Conservation (phyloP, 2,797 vertebrate species). For the Myripristis jacobus region DNA sequence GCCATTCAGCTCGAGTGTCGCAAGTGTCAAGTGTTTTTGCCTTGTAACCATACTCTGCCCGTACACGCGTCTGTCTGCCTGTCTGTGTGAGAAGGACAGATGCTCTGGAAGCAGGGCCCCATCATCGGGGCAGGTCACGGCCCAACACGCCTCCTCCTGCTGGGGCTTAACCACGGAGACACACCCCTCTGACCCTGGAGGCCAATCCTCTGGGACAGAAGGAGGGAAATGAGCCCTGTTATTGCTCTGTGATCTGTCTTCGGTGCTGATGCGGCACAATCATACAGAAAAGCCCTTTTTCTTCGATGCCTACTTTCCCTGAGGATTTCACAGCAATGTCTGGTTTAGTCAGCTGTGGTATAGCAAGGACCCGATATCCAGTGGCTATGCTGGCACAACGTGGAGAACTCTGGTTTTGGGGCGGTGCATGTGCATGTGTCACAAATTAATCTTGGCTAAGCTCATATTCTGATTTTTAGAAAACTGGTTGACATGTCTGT, state of each 20-base stretch:
- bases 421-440: neutral
- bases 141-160: conserved; percentile 44
- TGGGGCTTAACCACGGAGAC: conserved; percentile 33
- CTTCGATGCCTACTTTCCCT: conserved; percentile 36
- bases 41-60: conserved; percentile 15
- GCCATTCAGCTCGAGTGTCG: conserved; percentile 38
- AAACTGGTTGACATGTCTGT: neutral
- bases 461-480: neutral
- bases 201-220: conserved; percentile 41
- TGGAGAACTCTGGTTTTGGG: neutral
- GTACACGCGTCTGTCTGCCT: conserved; percentile 2
- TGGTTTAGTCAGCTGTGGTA: conserved; percentile 30
- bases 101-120: conserved; percentile 32
- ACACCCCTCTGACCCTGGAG: conserved; percentile 53
- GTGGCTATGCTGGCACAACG: neutral
- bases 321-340: conserved; percentile 33
- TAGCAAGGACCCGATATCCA: conserved; percentile 14
- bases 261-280: conserved; percentile 11
- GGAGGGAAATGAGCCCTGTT: conserved; percentile 60
- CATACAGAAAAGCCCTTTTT: conserved; percentile 24
- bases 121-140: conserved; percentile 41
- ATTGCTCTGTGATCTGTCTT: conserved; percentile 57
- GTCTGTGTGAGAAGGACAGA: conserved; percentile 5
- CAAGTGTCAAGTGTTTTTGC: neutral
- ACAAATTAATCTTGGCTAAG: neutral